Conservation (phyloP, 2,113 vertebrate species). For the Sitta europaea region DNA sequence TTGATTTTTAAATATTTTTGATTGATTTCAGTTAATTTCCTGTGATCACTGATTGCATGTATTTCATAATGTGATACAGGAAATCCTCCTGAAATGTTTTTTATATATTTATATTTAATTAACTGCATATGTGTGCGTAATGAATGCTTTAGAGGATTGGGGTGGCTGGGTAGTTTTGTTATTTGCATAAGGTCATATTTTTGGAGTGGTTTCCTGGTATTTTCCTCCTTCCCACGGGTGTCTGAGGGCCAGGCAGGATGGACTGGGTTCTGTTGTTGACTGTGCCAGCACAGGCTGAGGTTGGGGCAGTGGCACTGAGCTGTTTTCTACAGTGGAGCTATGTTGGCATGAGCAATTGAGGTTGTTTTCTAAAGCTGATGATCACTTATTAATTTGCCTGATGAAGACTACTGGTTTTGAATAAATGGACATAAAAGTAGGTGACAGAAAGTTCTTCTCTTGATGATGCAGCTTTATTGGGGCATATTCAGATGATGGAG, state of each 20-base stretch:
- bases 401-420: neutral
- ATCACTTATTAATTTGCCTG: neutral
- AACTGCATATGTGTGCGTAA: neutral
- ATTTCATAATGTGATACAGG: neutral
- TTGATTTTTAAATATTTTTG: neutral
- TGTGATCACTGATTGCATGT: neutral
- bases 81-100: neutral
- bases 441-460: neutral
- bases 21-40: neutral
- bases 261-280: neutral
- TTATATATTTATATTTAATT: neutral
- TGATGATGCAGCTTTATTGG: conserved; percentile 25
- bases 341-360: neutral
- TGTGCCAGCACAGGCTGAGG: neutral
- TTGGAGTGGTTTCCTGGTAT: neutral
- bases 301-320: neutral
- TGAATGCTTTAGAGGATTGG: neutral
- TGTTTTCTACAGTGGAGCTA: neutral
- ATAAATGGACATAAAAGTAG: neutral
- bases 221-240: neutral
- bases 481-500: neutral
- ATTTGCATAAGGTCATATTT: neutral
- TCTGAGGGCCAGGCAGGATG: neutral
- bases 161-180: neutral
- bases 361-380: neutral